Percentiles rank a stretch among this genome's conserved stretches.
phyloP scores from a whole-genome alignment of 2,888 invertebrate species.

The Ptychoptera contaminata region DNA sequence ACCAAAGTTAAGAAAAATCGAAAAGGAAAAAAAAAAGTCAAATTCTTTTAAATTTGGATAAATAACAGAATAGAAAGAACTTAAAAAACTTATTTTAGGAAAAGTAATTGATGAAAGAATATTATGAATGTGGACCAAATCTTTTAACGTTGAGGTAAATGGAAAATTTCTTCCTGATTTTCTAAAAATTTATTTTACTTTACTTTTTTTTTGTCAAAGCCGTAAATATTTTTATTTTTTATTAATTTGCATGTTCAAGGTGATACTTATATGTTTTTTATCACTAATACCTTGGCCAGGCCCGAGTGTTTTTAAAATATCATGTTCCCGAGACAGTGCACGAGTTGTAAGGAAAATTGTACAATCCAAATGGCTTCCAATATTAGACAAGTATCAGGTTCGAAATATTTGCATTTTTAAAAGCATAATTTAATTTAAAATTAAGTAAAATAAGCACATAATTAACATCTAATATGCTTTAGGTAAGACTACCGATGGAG shows the following conservation, averaged over 20 bases:
- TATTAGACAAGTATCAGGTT: constrained; percentile 67
- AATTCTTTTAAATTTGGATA: no score
- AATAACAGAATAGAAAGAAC: no score
- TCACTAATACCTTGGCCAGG: constrained; percentile 80
- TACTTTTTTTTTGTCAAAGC: not conserved
- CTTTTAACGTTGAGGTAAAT: constrained; percentile 68
- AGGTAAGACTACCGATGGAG: constrained; percentile 69
- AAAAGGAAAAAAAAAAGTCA: no score
- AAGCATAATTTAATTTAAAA: not conserved
- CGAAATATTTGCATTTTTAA: not conserved
- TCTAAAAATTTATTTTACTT: not conserved
- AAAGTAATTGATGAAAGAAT: constrained; percentile 12
- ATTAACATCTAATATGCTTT: not conserved
- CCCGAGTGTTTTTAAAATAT: constrained; percentile 71
- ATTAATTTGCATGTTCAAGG: constrained; percentile 34
- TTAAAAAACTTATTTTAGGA: not conserved
- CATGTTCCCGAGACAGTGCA: constrained; percentile 77
- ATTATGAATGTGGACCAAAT: constrained; percentile 86
- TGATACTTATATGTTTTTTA: constrained; percentile 64
- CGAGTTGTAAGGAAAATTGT: constrained; percentile 74
- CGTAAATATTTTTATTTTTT: not conserved
- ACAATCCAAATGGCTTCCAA: constrained; percentile 82
- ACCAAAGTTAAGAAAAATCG: no score
- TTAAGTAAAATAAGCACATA: constrained; percentile 5
- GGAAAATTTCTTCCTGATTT: not conserved